Conservation (phyloP, 2,888 invertebrate genomes). For the Hemaris fuciformis region DNA sequence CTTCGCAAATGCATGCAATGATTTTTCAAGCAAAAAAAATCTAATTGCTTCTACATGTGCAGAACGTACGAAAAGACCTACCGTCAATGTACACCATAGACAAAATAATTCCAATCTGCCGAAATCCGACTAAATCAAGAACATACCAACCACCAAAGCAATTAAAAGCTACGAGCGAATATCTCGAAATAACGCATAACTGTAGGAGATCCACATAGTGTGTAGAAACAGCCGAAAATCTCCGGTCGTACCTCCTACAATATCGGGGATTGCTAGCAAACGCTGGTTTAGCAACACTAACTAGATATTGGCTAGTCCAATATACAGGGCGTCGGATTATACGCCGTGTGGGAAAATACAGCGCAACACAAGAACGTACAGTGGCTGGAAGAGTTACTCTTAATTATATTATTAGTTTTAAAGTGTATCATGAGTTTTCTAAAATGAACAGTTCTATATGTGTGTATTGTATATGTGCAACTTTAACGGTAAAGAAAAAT, state of each 20-base stretch:
- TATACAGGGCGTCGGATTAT: constrained; percentile 59
- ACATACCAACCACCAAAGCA: neutral
- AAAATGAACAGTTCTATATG: too few relatives aligned
- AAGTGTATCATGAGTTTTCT: too few relatives aligned
- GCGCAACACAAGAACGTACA: constrained; percentile 31
- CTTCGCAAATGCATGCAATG: too few relatives aligned
- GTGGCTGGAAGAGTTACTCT: constrained; percentile 29
- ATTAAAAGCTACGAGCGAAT: neutral
- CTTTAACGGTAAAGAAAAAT: too few relatives aligned
- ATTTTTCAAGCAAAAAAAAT: too few relatives aligned
- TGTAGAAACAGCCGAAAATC: constrained; percentile 6
- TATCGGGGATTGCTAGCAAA: constrained; percentile 46
- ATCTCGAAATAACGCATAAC: neutral
- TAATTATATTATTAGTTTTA: too few relatives aligned
- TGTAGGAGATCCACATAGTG: neutral
- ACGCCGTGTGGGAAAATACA: constrained; percentile 49
- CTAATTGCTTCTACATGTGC: too few relatives aligned
- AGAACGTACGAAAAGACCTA: too few relatives aligned
- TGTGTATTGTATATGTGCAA: too few relatives aligned
- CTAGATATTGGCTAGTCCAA: constrained; percentile 63
- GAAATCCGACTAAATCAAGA: neutral
- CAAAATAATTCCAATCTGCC: too few relatives aligned
- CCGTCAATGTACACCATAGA: too few relatives aligned
- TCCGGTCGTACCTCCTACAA: constrained; percentile 23
- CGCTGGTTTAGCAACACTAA: constrained; percentile 54